Base-by-base conservation (phyloP, 2,113 vertebrate species). In the Spea bombifrons region DNA sequence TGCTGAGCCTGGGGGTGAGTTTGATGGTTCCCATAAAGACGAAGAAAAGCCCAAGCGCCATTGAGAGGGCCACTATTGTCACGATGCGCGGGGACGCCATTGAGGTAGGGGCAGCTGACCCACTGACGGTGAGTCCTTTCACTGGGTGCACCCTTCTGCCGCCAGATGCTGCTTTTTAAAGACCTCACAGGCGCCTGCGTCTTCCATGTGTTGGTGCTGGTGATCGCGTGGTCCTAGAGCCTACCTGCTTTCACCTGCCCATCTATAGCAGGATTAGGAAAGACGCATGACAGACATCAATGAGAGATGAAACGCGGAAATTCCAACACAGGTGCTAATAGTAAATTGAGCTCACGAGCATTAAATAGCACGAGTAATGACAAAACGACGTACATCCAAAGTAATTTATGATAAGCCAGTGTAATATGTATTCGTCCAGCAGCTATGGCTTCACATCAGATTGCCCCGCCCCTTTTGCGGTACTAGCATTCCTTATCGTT, bases 1-100 rank as follows among this genome's bases (percentile, higher is more conserved):
- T 98, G 92, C 95, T 98, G 82, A 99, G 93, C 69, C 96, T 92
- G 3, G 97, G 97, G 0, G 97, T 97, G 85, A 98, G 90, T 78
- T 99, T 99, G 86, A 98, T 97, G 78, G 97, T 97, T 12, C 96
- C 97, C 97, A 99, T 99, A 30, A 99, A 99, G 66, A 99, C 95
- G 66, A 99, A 98, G 85, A 99, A 98, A 47, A 98, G 91, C 63
- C 97, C 97, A 76, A 98, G 85, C 59, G 97, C 96, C 72, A 98
- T 93, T 0, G 96, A 99, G 13, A 98, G 95, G 71, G 95, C 94
- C 52, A 98, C 88, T 8, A 98, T 95, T 68, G 97, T 98, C 82
- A 99, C 10, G 43, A 96, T 97, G 88, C 96, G 91, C 50, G 96
- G 95, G 46, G 96, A 97, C 81, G 96, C 94, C 97, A 98, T 99